These are phyloP conservation scores for Cryptocheilus praepositus DNA, from an alignment of 2,888 invertebrate genomes.

Conservation along the genomic window DNA sequence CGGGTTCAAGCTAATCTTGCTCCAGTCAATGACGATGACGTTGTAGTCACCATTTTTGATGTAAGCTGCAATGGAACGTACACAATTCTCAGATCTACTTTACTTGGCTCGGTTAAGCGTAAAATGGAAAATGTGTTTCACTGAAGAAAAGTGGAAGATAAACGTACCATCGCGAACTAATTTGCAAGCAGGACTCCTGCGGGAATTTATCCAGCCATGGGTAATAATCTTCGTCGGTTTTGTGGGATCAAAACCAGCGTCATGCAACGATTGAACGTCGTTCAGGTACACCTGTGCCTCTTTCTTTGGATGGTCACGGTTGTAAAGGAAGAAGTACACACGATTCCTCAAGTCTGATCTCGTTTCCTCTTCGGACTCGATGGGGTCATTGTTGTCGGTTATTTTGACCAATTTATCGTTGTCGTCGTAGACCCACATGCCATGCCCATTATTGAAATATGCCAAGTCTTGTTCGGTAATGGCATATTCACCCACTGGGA, in stretches of 20 bases:
- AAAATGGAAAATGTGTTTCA: background rate
- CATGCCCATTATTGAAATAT: constrained; percentile 30
- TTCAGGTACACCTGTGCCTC: background rate
- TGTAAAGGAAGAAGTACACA: constrained; percentile 55
- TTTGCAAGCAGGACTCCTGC: constrained; percentile 44
- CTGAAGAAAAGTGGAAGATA: background rate
- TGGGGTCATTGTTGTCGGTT: background rate
- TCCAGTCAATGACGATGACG: constrained; percentile 66
- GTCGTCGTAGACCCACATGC: constrained; percentile 31
- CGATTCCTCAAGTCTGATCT: constrained; percentile 17
- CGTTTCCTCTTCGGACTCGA: constrained; percentile 10
- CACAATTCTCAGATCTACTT: background rate
- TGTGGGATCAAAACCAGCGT: constrained; percentile 52
- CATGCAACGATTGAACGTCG: constrained; percentile 42
- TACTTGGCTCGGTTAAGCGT: background rate
- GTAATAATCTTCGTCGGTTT: constrained; percentile 62
- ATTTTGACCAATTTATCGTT: constrained; percentile 17
- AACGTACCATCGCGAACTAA: constrained; percentile 60
- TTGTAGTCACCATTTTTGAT: constrained; percentile 59
- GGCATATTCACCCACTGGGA: no score
- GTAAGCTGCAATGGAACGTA: constrained; percentile 50
- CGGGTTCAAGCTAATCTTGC: constrained; percentile 40
- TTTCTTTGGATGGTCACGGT: background rate
- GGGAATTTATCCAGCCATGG: constrained; percentile 63
- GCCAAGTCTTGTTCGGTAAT: constrained; percentile 15